Conservation (phyloP, 2,113 vertebrate genomes). For the Melanotaenia duboulayi region DNA sequence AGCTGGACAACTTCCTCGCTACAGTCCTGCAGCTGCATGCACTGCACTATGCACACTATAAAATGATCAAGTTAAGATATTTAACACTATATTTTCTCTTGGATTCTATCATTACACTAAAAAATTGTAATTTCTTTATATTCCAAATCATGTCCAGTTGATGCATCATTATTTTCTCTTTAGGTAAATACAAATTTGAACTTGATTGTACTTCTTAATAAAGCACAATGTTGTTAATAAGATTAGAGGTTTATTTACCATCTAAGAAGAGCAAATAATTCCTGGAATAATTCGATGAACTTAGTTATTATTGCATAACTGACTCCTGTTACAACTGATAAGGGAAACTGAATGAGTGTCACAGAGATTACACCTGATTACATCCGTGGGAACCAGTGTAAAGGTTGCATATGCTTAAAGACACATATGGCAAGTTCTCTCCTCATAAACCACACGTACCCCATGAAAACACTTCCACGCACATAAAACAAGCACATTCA, state of each 20-base stretch:
- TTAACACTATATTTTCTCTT: conserved; percentile 9
- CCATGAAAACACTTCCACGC: conserved; percentile 19
- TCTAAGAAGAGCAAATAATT: conserved; percentile 16
- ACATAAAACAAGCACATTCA: conserved; percentile 13
- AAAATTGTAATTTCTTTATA: not conserved
- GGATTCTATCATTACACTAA: not conserved
- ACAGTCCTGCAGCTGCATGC: conserved; percentile 28
- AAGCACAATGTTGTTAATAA: not conserved
- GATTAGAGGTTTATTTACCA: not conserved
- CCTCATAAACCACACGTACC: not conserved
- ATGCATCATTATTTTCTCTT: not conserved
- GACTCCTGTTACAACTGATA: conserved; percentile 38
- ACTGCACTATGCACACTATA: conserved; percentile 19
- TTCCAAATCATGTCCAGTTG: not conserved
- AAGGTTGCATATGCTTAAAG: conserved; percentile 31
- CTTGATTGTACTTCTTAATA: not conserved
- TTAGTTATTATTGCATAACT: conserved; percentile 46
- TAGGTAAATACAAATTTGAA: not conserved
- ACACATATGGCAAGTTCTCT: conserved; percentile 17
- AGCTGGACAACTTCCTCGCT: conserved; percentile 43
- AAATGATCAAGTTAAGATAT: not conserved
- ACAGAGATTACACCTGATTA: conserved; percentile 32
- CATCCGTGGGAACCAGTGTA: conserved; percentile 40
- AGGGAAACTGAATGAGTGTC: conserved; percentile 9
- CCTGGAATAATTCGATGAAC: conserved; percentile 31